These are phyloP conservation scores for Halictus rubicundus DNA, from an alignment of 1,140 invertebrate genomes.

Conservation along the genomic window DNA sequence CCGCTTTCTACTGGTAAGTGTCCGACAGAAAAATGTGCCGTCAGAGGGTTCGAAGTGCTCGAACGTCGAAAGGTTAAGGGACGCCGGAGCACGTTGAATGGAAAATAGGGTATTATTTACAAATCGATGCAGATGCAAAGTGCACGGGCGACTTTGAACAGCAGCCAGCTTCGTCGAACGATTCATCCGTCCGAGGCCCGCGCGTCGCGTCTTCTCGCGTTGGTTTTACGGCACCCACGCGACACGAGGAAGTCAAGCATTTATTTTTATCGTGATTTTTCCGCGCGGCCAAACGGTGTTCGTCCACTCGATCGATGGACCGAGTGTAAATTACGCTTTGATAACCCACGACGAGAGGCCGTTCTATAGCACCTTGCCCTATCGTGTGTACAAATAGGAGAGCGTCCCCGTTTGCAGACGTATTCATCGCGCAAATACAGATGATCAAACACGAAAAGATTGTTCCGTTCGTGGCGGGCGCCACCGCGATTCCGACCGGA, in stretches of 20 bases:
- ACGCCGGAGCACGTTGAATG: neutral
- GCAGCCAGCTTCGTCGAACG: conserved; percentile 32
- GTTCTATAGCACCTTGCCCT: neutral
- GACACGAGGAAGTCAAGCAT: conserved; percentile 60
- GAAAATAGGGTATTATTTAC: neutral
- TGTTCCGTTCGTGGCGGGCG: neutral
- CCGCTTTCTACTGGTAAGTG: too few species aligned
- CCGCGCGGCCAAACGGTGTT: conserved; percentile 40
- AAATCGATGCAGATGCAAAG: neutral
- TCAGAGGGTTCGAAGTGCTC: neutral
- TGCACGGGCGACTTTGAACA: conserved; percentile 13
- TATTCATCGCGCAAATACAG: conserved; percentile 26
- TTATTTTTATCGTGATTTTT: conserved; percentile 63
- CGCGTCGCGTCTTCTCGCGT: neutral
- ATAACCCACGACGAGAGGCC: neutral
- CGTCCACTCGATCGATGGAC: conserved; percentile 42
- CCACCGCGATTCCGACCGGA: neutral
- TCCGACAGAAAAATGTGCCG: too few species aligned
- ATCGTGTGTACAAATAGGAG: neutral
- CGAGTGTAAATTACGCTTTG: conserved; percentile 13
- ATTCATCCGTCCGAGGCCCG: conserved; percentile 25
- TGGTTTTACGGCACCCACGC: conserved; percentile 42
- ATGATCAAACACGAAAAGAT: conserved; percentile 36
- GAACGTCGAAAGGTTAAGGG: neutral
- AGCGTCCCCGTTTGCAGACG: conserved; percentile 7